phyloP scores from a whole-genome alignment of 2,888 invertebrate species.

The Latrodectus elegans region DNA sequence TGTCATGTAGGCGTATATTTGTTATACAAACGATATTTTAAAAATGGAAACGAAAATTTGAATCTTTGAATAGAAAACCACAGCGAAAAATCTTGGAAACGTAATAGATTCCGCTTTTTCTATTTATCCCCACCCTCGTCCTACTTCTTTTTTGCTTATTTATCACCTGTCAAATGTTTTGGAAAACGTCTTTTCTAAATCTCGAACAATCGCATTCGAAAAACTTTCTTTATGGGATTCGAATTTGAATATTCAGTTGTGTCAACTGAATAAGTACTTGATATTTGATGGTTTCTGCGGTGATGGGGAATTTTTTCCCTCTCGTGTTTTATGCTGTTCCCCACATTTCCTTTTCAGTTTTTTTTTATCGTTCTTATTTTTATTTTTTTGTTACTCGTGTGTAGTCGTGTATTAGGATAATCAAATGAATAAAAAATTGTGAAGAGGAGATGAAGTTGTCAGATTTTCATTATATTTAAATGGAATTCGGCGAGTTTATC shows the following conservation, averaged over 20 bases:
- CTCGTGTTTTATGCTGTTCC: constrained; percentile 1
- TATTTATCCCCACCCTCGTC: constrained; percentile 2
- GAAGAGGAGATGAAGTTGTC: not conserved
- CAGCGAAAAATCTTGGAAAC: not conserved
- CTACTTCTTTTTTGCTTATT: constrained; percentile 13
- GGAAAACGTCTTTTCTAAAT: constrained; percentile 28
- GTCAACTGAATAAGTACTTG: constrained; percentile 47
- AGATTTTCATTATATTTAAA: constrained; percentile 5
- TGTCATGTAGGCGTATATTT: not conserved
- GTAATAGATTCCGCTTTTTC: constrained; percentile 26
- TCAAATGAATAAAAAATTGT: not conserved
- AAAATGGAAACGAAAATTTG: constrained; percentile 31
- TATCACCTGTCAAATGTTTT: constrained; percentile 50
- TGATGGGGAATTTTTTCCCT: constrained; percentile 18
- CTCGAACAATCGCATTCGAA: constrained; percentile 25
- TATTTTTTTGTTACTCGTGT: not conserved
- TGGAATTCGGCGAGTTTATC: not conserved
- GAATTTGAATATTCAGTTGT: constrained; percentile 38
- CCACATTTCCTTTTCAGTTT: not conserved
- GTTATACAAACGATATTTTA: not conserved
- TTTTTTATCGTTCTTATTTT: not conserved
- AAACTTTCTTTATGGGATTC: constrained; percentile 23
- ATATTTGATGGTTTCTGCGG: constrained; percentile 49
- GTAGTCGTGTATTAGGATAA: not conserved
- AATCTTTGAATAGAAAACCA: constrained; percentile 28